Percentiles rank a stretch among this genome's conserved stretches.
phyloP scores from a whole-genome alignment of 2,113 vertebrate genomes.

The Coryphaenoides rupestris region DNA sequence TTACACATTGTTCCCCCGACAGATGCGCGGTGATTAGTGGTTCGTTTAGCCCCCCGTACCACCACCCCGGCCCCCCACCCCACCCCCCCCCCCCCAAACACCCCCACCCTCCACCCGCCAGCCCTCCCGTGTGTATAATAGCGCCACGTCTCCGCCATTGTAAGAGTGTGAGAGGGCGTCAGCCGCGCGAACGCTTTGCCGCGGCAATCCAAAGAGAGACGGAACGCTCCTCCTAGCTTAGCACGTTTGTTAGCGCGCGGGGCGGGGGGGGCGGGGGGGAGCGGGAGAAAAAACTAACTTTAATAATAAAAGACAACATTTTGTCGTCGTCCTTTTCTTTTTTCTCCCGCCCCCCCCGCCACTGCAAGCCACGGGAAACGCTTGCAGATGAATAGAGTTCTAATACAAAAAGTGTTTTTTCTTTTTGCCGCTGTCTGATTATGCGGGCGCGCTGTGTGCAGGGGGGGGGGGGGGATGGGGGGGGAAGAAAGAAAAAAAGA shows the following conservation, averaged over 20 bases:
- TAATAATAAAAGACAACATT: slow-evolving; percentile 56
- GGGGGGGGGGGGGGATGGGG: too few species aligned
- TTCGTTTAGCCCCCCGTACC: neutral
- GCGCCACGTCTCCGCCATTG: slow-evolving; percentile 22
- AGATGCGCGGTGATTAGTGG: neutral
- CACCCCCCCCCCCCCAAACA: slow-evolving; percentile 12
- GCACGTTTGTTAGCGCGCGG: slow-evolving; percentile 38
- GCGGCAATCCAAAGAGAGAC: neutral
- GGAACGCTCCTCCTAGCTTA: slow-evolving; percentile 5
- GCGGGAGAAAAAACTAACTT: slow-evolving; percentile 49
- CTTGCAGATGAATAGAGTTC: slow-evolving; percentile 45
- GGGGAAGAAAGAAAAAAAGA: slow-evolving; percentile 30
- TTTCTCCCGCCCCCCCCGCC: slow-evolving; percentile 34
- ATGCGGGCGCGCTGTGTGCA: slow-evolving; percentile 26
- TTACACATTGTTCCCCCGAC: neutral
- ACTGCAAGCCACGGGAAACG: too few species aligned
- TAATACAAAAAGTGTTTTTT: neutral
- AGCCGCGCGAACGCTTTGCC: neutral
- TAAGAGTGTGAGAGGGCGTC: slow-evolving; percentile 8
- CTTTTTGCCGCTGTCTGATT: slow-evolving; percentile 11
- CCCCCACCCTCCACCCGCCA: slow-evolving; percentile 3
- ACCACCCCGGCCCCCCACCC: too few species aligned
- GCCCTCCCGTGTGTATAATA: slow-evolving; percentile 13
- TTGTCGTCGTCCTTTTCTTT: too few species aligned
- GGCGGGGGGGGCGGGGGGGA: too few species aligned